Conservation (phyloP, 1,140 invertebrate genomes). For the Heterodera schachtii region DNA sequence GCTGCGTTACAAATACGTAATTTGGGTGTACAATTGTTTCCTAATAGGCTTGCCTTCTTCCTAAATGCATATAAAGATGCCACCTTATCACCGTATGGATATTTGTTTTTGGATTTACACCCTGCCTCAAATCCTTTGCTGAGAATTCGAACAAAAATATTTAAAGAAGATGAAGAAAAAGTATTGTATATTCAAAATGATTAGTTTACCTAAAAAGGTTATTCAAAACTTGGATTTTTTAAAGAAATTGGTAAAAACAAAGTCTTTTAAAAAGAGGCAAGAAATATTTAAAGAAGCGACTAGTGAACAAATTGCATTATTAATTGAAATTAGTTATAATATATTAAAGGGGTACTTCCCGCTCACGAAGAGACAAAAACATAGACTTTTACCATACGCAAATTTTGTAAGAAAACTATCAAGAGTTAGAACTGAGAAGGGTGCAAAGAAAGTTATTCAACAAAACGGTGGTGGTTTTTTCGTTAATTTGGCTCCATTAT, state of each 20-base stretch:
- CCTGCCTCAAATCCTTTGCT: not conserved
- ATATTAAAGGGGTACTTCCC: slow-evolving; percentile 17
- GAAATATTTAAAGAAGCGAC: slow-evolving; percentile 16
- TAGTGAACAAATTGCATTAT: slow-evolving; percentile 1
- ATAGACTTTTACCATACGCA: not conserved
- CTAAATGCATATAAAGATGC: slow-evolving; percentile 17
- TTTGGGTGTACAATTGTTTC: slow-evolving; percentile 20
- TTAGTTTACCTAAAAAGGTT: not conserved
- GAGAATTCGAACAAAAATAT: slow-evolving; percentile 15
- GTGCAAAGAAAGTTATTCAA: too few relatives aligned
- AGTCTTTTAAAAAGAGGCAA: not conserved
- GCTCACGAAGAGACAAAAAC: not conserved
- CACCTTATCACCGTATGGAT: not conserved
- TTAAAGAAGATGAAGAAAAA: slow-evolving; percentile 24
- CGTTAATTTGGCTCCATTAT: too few relatives aligned
- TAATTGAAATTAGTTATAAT: slow-evolving; percentile 31
- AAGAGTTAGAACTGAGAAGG: too few relatives aligned
- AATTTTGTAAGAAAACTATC: too few relatives aligned
- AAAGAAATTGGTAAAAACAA: slow-evolving; percentile 10
- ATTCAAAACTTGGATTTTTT: slow-evolving; percentile 12
- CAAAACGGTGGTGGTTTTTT: too few relatives aligned
- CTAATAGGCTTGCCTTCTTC: slow-evolving; percentile 7
- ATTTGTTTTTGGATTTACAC: slow-evolving; percentile 25
- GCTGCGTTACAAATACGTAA: not conserved
- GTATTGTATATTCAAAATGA: slow-evolving; percentile 14